Base-by-base conservation (phyloP, 2,113 vertebrate genomes). In the Podiceps cristatus region DNA sequence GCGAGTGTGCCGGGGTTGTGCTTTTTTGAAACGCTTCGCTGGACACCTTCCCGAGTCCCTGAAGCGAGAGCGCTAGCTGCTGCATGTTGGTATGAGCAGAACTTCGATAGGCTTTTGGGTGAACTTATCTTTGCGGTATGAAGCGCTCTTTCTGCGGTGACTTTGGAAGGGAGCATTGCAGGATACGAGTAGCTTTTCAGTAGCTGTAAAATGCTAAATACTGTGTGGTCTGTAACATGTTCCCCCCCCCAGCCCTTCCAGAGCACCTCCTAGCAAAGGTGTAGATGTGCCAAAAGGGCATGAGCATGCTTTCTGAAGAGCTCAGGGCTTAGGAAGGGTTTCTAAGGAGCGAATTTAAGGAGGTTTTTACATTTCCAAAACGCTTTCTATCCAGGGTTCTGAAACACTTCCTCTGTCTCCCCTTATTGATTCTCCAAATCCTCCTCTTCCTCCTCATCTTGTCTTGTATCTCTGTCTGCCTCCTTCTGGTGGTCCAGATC, bases 161-260 rank as follows among this genome's bases (percentile, higher is more conserved):
- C n/a, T 87, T 53, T 37, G 60, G 37, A 27, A 67, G 44, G 33
- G n/a, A 25, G 19, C 1, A 0, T 58, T 0, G 2, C 1, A 9
- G 37, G 44, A 3, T 86, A 9, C 10, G 16, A n/a, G 18, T 11
- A 24, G 60, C 22, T 77, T 78, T 60, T 37, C 33, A 14, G 53
- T 33, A 52, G 29, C 28, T 73, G 13, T 64, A 5, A 64, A 33
- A 52, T n/a, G 6, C 49, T 27, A 1, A 52, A 16, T 37, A 27
- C 7, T 1, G 1, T 9, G 6, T 56, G 29, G 25, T 11, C 59
- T 0, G 0, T 53, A 69, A 29, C 1, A 1, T 28, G 62, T 67
- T 47, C 11, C 3, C 2, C 5, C 9, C 11, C 7, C 20, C 6
- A 29, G 0, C 7, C 27, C 24, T 63, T 69, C 55, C 33, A 19